These are phyloP conservation scores for Machaerirhynchus nigripectus DNA, from an alignment of 2,113 vertebrate genomes.

Conservation along the genomic window DNA sequence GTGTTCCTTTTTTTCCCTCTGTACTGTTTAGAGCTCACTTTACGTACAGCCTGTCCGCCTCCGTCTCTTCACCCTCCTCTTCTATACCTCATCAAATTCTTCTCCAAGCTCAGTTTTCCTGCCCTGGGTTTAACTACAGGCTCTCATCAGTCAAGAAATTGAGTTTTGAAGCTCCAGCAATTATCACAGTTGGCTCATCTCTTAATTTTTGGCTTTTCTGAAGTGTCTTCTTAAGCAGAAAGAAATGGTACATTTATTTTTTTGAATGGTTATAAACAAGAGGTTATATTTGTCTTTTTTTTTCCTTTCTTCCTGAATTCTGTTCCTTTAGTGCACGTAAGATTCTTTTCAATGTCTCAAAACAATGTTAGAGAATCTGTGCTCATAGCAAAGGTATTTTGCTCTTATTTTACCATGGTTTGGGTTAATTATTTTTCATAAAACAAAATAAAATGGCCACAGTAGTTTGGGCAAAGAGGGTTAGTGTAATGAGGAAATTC, in stretches of 20 bases:
- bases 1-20: not conserved
- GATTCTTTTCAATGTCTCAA: not conserved
- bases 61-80: not conserved
- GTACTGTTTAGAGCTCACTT: not conserved
- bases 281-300: not conserved
- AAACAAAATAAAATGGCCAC: not conserved
- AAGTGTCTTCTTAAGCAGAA: constrained; percentile 18
- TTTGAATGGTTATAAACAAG: constrained; percentile 9
- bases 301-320: not conserved
- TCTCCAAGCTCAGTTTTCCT: not conserved
- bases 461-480: fast-evolving
- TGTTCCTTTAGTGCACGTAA: not conserved
- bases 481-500: not conserved
- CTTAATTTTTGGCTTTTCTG: not conserved
- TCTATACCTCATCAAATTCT: not conserved
- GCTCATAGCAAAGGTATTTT: not conserved
- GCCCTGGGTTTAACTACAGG: not conserved
- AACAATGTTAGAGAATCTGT: not conserved
- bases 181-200: not conserved
- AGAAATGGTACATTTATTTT: constrained; percentile 44
- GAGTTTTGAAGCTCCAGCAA: constrained; percentile 22
- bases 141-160: constrained; percentile 7
- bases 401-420: not conserved
- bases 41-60: not conserved
- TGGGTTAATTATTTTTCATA: not conserved